Evolutionary conservation across 2,888 invertebrate species (phyloP).

Genomic region (Mesoligia furuncula): DNA sequence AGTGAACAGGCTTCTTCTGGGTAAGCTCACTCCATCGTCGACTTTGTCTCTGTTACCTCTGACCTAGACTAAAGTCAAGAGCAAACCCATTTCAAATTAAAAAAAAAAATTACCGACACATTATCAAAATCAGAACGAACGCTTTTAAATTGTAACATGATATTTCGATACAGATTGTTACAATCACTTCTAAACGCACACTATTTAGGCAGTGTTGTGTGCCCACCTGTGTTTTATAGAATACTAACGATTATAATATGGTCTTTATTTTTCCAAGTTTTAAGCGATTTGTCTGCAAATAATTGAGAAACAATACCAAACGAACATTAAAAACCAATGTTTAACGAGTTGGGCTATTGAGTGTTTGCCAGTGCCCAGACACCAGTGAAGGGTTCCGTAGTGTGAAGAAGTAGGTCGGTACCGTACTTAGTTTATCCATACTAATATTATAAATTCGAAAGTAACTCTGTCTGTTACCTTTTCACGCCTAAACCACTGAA

Average conservation of each 20-base stretch:
- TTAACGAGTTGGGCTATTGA: background rate
- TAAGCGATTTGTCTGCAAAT: background rate
- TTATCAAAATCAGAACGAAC: constrained; percentile 34
- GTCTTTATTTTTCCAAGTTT: background rate
- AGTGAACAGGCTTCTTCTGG: too few species aligned
- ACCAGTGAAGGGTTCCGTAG: too few species aligned
- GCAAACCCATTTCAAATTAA: too few species aligned
- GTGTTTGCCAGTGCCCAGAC: too few species aligned
- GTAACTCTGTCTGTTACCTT: too few species aligned
- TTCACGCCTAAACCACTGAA: too few species aligned
- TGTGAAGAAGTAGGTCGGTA: too few species aligned
- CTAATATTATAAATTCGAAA: too few species aligned
- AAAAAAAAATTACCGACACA: constrained; percentile 30
- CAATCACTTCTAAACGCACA: background rate
- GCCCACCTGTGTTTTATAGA: background rate
- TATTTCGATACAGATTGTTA: constrained; percentile 38
- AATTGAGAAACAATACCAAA: background rate
- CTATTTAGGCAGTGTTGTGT: background rate
- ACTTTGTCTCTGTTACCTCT: too few species aligned
- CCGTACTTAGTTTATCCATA: too few species aligned
- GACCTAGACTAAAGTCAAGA: too few species aligned
- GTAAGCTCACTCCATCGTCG: too few species aligned
- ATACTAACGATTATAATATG: background rate
- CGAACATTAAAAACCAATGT: background rate
- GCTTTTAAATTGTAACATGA: constrained; percentile 40